Base-by-base conservation (phyloP, 1,140 invertebrate species). In the Zeugodacus cucurbitae region DNA sequence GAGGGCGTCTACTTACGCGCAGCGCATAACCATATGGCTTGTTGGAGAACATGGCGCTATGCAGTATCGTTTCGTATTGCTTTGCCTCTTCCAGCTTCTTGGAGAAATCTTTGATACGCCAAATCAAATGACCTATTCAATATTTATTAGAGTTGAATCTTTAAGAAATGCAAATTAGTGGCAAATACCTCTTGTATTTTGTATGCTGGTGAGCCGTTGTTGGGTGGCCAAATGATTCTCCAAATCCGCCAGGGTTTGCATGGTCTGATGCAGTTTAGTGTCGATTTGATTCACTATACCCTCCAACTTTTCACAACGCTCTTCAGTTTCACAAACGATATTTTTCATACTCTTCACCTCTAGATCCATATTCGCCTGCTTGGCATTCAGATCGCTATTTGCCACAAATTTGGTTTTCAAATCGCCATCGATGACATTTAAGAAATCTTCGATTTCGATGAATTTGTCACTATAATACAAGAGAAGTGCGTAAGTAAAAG, bases 21-120 rank as follows among this genome's bases (percentile, higher is more conserved):
- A 97, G 89, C 3, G 95, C 95, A 91, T 97, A 97, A n/a, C 96
- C 96, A 89, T 95, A 96, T 89, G 95, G 95, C 90, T 94, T 95
- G 26, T 95, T 95, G 17, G 95, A 95, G 91, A 97, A 97, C 86
- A 95, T 92, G 3, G 96, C 95, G 91, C 96, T 96, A 62, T 94
- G 94, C 1, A 96, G 89, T 0, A 95, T 94, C 0, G 94, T 93
- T 78, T 95, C 94, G n/a, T 94, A 95, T 44, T 96, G 95, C 88
- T 95, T 96, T 0, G 96, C 95, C 29, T 95, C 95, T 44, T 95
- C 95, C 93, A 97, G 94, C 89, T 96, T 95, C 20, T 95, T 93
- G 2, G 94, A 91, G 89, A 95, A 96, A 85, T 95, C 94, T 89
- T 95, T 95, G 88, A 97, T 96, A 89, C 95, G 94, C 96, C 96